These are phyloP conservation scores for Sisyra nigra DNA, from an alignment of 2,888 invertebrate species.

Conservation along the genomic window DNA sequence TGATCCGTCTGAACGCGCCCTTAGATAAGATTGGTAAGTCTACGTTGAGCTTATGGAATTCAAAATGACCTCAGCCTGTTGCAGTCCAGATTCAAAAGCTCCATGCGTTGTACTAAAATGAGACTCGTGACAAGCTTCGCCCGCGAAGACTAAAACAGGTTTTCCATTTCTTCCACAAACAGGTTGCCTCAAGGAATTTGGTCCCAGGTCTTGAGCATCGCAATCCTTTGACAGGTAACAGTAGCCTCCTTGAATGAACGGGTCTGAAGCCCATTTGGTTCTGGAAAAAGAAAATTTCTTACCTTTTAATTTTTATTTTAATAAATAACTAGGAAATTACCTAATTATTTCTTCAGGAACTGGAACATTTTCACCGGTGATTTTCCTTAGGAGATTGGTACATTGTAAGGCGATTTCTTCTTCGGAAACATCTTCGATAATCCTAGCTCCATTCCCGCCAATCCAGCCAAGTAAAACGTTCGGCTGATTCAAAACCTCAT, in stretches of 20 bases:
- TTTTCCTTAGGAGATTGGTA: constrained; percentile 30
- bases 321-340: no score
- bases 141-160: constrained; percentile 41
- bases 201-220: constrained; percentile 26
- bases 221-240: constrained; percentile 35
- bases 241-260: constrained; percentile 39
- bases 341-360: constrained; percentile 28
- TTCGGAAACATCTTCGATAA: constrained; percentile 35
- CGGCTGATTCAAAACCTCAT: constrained; percentile 32
- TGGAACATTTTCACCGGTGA: constrained; percentile 31
- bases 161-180: constrained; percentile 20
- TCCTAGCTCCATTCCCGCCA: constrained; percentile 39
- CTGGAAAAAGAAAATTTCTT: constrained; percentile 18
- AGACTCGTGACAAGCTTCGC: constrained; percentile 41
- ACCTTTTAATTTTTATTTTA: no score
- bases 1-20: no score
- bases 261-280: constrained; percentile 38
- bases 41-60: no score
- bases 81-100: constrained; percentile 40
- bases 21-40: no score
- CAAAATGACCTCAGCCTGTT: constrained; percentile 25
- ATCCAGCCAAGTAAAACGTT: constrained; percentile 47
- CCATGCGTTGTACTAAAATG: constrained; percentile 53
- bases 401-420: constrained; percentile 34
- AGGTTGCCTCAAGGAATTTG: constrained; percentile 27